Evolutionary conservation across 2,797 vertebrate genomes (phyloP).

Genomic region (Hafferia zeledoni): DNA sequence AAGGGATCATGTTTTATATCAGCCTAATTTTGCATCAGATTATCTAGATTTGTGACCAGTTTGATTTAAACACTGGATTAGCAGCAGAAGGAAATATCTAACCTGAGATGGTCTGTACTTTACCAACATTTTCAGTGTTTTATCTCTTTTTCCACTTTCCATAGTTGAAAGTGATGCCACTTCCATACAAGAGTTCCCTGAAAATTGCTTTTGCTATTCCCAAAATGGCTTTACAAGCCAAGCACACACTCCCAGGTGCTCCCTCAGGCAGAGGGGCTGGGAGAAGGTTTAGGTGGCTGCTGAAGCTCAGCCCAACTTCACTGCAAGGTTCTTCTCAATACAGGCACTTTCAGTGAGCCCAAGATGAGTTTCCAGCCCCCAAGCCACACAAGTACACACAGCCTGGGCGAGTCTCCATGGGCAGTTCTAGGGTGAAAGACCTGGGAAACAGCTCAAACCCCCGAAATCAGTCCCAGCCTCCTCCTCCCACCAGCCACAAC

Average conservation of each 20-base stretch:
- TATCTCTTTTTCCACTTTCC: background rate
- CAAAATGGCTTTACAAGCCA: background rate
- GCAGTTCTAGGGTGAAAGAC: background rate
- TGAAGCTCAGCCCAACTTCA: background rate
- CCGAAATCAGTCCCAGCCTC: background rate
- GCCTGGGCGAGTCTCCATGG: background rate
- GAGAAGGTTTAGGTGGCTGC: background rate
- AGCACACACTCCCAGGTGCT: fast-evolving
- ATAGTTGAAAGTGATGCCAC: fast-evolving
- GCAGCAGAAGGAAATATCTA: background rate
- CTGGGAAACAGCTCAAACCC: background rate
- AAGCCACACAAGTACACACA: background rate
- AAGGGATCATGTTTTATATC: background rate
- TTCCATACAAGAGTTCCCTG: background rate
- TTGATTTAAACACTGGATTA: background rate
- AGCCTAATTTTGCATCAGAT: background rate
- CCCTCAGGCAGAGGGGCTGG: background rate
- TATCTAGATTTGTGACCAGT: background rate
- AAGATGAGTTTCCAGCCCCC: background rate
- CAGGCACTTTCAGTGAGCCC: background rate
- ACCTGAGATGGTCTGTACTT: background rate
- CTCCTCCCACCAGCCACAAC: background rate
- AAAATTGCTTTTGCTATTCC: background rate
- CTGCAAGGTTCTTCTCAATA: background rate
- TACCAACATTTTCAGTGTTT: background rate